Conservation (phyloP, 2,797 vertebrate species). For the Lutjanus argentimaculatus region DNA sequence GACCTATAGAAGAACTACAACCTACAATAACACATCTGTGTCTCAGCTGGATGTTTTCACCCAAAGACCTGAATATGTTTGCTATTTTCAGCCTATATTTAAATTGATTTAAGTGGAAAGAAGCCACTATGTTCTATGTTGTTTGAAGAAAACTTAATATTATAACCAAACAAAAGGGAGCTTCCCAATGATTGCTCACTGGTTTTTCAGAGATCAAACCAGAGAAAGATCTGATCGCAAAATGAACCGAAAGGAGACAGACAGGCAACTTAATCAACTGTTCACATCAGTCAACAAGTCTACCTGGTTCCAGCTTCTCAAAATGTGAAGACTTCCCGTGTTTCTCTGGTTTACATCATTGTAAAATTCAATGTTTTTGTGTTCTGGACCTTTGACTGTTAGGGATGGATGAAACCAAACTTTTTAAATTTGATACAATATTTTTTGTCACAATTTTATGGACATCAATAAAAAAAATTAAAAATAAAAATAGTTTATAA, state of each 20-base stretch:
- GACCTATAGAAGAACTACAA: slow-evolving; percentile 46
- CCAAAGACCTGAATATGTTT: background rate
- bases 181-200: background rate
- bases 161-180: background rate
- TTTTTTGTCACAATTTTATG: too few species aligned
- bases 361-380: background rate
- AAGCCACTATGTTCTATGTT: background rate
- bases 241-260: background rate
- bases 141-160: background rate
- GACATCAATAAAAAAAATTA: too few species aligned
- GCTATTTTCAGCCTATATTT: background rate
- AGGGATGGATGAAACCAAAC: too few species aligned
- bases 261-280: background rate
- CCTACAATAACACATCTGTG: slow-evolving; percentile 10
- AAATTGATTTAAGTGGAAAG: background rate
- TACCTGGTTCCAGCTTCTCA: background rate
- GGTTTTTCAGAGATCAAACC: background rate
- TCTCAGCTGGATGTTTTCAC: background rate
- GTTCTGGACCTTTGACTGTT: too few species aligned
- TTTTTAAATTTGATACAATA: too few species aligned
- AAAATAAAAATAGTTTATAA: too few species aligned
- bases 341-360: background rate
- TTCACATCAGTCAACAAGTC: background rate
- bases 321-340: background rate
- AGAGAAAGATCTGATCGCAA: background rate